Conservation (phyloP, 2,888 invertebrate species). For the Drosophila paranaensis region DNA sequence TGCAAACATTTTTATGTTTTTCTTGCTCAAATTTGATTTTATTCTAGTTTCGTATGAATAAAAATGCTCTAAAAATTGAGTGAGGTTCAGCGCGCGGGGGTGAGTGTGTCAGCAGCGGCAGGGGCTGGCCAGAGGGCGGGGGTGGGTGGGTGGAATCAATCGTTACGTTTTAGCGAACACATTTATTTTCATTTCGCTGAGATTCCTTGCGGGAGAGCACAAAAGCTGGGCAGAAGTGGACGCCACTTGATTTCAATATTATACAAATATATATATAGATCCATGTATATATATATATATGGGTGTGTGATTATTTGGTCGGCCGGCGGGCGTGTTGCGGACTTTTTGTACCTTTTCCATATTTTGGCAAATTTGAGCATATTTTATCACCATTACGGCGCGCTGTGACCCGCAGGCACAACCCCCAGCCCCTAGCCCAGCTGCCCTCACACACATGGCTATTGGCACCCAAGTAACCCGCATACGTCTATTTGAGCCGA, state of each 20-base stretch:
- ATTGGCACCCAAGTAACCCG: slow-evolving; percentile 67
- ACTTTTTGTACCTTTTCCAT: slow-evolving; percentile 73
- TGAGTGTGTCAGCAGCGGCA: not conserved
- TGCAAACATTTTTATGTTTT: slow-evolving; percentile 6
- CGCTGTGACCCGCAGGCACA: slow-evolving; percentile 70
- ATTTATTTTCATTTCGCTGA: slow-evolving; percentile 83
- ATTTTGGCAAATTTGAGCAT: slow-evolving; percentile 80
- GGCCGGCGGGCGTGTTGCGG: slow-evolving; percentile 58
- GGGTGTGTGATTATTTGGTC: not conserved
- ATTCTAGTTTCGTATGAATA: slow-evolving; percentile 60
- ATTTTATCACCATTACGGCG: slow-evolving; percentile 82
- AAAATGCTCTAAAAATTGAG: slow-evolving; percentile 32
- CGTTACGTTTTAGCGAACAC: slow-evolving; percentile 82
- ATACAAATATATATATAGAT: slow-evolving; percentile 40
- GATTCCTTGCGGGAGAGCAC: slow-evolving; percentile 48
- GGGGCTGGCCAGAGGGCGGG: not conserved
- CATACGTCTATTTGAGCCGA: slow-evolving; percentile 35
- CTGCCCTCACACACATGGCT: slow-evolving; percentile 28
- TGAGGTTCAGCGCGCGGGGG: too few species aligned
- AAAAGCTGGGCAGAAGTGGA: not conserved
- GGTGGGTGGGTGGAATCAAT: slow-evolving; percentile 75
- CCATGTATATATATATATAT: slow-evolving; percentile 50
- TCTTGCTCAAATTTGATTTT: slow-evolving; percentile 12
- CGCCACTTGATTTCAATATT: slow-evolving; percentile 67
- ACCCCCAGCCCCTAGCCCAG: not conserved